Conservation (phyloP, 2,113 vertebrate genomes). For the Thalassoma bifasciatum region DNA sequence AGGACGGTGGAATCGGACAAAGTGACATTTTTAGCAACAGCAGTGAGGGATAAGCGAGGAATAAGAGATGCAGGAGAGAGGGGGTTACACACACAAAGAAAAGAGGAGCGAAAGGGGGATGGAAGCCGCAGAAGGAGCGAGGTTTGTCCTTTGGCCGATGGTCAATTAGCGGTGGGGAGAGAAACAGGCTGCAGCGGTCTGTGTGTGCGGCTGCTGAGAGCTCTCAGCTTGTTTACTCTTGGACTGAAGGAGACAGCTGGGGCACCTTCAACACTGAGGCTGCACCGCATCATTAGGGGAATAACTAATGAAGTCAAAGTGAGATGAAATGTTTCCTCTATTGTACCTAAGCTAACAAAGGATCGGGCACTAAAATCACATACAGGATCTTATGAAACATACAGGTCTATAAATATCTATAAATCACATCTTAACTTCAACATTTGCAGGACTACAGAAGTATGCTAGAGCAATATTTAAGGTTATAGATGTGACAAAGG, state of each 20-base stretch:
- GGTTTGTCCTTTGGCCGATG: constrained; percentile 70
- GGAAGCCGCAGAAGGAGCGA: constrained; percentile 36
- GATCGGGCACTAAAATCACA: not conserved
- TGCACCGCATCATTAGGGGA: constrained; percentile 43
- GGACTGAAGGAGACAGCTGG: constrained; percentile 70
- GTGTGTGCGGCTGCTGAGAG: constrained; percentile 51
- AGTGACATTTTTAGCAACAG: constrained; percentile 21
- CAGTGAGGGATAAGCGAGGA: constrained; percentile 6
- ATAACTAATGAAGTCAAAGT: constrained; percentile 45
- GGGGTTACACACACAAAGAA: constrained; percentile 28
- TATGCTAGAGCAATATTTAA: too few species aligned
- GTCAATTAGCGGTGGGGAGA: constrained; percentile 69
- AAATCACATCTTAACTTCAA: too few species aligned
- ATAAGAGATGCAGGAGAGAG: constrained; percentile 18
- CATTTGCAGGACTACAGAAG: too few species aligned
- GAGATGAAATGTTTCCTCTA: constrained; percentile 17
- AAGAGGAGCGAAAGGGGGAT: constrained; percentile 41
- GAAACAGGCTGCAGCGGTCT: constrained; percentile 53
- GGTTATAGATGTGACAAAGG: too few species aligned
- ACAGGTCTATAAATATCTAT: too few species aligned
- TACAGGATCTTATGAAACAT: not conserved
- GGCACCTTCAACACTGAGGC: constrained; percentile 49
- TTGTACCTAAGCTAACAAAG: constrained; percentile 17
- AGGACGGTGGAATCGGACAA: constrained; percentile 17
- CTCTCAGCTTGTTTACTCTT: constrained; percentile 67